Percentiles rank a stretch among this genome's conserved stretches.
These are phyloP conservation scores for Apodemus sylvaticus DNA, from an alignment of 2,113 vertebrate species.

Conservation along the genomic window DNA sequence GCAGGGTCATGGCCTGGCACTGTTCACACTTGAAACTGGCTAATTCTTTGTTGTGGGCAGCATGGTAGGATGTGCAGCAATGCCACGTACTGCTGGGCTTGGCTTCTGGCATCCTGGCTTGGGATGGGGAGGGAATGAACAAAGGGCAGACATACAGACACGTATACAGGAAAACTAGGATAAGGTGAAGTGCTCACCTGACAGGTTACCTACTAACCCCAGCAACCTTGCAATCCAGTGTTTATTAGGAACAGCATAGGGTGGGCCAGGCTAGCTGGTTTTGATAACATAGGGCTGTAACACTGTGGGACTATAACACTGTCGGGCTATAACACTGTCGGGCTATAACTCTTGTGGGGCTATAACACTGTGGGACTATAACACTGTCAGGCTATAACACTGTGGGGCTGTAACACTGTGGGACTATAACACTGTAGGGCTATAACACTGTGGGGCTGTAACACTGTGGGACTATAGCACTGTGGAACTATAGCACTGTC, in stretches of 20 bases:
- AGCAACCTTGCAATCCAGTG: neutral
- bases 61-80: too few species aligned
- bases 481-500: too few species aligned
- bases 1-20: neutral
- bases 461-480: too few species aligned
- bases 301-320: too few species aligned
- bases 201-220: neutral
- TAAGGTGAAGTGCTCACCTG: neutral
- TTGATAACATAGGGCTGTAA: too few species aligned
- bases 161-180: neutral
- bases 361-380: too few species aligned
- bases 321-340: too few species aligned
- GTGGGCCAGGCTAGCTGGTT: neutral
- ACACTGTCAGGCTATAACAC: too few species aligned
- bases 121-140: neutral
- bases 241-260: neutral
- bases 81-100: neutral
- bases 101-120: neutral
- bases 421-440: too few species aligned
- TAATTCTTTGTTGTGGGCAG: neutral
- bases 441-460: too few species aligned
- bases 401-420: too few species aligned
- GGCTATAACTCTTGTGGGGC: too few species aligned
- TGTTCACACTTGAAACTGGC: neutral
- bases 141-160: neutral